Percentiles rank a stretch among this genome's conserved stretches.
Evolutionary conservation across 1,140 invertebrate species (phyloP).

Genomic region (Oryctes rhinoceros): DNA sequence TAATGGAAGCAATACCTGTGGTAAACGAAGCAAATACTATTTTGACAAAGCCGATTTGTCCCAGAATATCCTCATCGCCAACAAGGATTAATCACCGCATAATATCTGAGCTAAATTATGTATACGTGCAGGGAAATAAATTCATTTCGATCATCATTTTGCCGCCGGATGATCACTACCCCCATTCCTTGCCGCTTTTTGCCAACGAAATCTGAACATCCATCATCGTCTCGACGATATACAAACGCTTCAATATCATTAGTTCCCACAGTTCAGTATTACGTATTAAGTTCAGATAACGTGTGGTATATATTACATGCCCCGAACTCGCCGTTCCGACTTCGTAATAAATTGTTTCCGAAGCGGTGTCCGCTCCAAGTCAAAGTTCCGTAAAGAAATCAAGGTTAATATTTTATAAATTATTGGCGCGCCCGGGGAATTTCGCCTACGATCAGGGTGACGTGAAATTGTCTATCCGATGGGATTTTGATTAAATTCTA

Average conservation of each 20-base stretch:
- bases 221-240: constrained; percentile 23
- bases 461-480: constrained; percentile 31
- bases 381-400: not conserved
- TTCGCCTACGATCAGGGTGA: not conserved
- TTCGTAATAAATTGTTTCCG: constrained; percentile 9
- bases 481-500: constrained; percentile 35
- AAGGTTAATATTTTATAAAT: constrained; percentile 27
- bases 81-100: too few species aligned
- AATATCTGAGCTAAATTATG: too few species aligned
- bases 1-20: too few species aligned
- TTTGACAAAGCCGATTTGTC: too few species aligned
- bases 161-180: not conserved
- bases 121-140: not conserved
- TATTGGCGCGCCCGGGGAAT: not conserved
- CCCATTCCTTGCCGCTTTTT: not conserved
- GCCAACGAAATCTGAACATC: not conserved
- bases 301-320: not conserved
- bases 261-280: not conserved
- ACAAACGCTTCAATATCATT: constrained; percentile 2
- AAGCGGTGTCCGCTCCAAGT: not conserved
- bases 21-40: too few species aligned
- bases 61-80: too few species aligned
- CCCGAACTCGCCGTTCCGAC: not conserved
- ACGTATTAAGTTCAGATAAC: not conserved
- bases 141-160: not conserved